Percentiles rank a stretch among this genome's conserved stretches.
These are phyloP conservation scores for Thecocarcelia acutangulata DNA, from an alignment of 2,888 invertebrate genomes.

Conservation along the genomic window DNA sequence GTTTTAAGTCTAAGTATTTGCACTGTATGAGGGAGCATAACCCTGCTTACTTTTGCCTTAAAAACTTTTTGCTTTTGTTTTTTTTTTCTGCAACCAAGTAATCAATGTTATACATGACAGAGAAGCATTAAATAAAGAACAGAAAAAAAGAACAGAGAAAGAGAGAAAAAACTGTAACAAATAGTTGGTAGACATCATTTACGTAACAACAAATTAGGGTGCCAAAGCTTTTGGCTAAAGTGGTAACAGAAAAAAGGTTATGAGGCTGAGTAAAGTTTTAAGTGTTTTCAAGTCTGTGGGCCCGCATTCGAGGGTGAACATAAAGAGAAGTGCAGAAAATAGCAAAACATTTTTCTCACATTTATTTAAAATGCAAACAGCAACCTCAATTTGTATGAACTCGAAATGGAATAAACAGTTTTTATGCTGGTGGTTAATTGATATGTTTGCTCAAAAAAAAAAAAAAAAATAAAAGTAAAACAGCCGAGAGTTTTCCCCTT, in stretches of 20 bases:
- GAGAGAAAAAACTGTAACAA: conserved; percentile 1
- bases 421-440: conserved; percentile 5
- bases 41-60: not conserved
- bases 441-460: conserved; percentile 14
- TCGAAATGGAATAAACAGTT: not conserved
- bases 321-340: not conserved
- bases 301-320: conserved; percentile 16
- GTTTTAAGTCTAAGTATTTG: conserved; percentile 37
- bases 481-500: not conserved
- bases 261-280: conserved; percentile 25
- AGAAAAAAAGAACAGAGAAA: not conserved
- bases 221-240: conserved; percentile 6
- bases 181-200: conserved; percentile 29
- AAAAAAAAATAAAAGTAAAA: too few relatives aligned
- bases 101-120: conserved; percentile 38
- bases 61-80: not conserved
- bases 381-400: conserved; percentile 25
- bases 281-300: conserved; percentile 33
- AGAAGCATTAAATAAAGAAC: not conserved
- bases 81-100: not conserved
- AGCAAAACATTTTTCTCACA: not conserved
- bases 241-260: conserved; percentile 5
- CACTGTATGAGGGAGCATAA: conserved; percentile 10
- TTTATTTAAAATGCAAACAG: not conserved
- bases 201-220: conserved; percentile 44